A percentile compares a stretch with the other conserved stretches of the same genome.
Conservation (phyloP, 2,888 invertebrate species). For the Hirtodrosophila alboralis region DNA sequence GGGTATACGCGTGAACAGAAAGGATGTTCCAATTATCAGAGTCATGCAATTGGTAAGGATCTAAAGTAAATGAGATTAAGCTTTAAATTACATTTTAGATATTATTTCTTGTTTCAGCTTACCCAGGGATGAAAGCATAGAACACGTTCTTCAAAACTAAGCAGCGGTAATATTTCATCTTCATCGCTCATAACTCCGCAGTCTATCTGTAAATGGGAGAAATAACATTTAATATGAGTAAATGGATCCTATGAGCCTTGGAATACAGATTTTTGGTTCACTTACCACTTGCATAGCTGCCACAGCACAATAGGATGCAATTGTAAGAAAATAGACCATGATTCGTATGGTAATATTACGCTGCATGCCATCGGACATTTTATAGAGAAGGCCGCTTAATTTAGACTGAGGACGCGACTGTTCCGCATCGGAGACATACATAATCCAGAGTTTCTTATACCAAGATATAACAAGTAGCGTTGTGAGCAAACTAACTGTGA, state of each 20-base stretch:
- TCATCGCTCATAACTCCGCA: slow-evolving; percentile 47
- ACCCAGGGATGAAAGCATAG: slow-evolving; percentile 84
- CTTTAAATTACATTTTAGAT: too few species aligned
- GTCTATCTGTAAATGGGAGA: slow-evolving; percentile 27
- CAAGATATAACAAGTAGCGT: slow-evolving; percentile 89
- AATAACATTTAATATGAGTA: too few species aligned
- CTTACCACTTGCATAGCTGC: slow-evolving; percentile 70
- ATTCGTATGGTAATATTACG: slow-evolving; percentile 87
- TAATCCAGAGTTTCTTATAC: slow-evolving; percentile 90
- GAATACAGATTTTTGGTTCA: background rate
- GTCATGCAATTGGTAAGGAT: slow-evolving; percentile 86
- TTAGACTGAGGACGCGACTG: slow-evolving; percentile 84
- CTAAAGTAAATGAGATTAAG: slow-evolving; percentile 50
- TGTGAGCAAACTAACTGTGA: slow-evolving; percentile 85
- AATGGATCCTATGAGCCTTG: too few species aligned
- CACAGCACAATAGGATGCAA: slow-evolving; percentile 86
- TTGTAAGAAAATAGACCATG: slow-evolving; percentile 88
- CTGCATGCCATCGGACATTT: slow-evolving; percentile 87
- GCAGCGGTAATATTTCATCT: background rate
- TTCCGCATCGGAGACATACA: slow-evolving; percentile 75
- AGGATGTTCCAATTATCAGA: slow-evolving; percentile 88
- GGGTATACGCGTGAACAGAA: slow-evolving; percentile 93
- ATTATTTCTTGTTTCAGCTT: slow-evolving; percentile 12
- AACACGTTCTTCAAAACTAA: slow-evolving; percentile 42
- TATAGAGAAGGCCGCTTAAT: slow-evolving; percentile 86